Evolutionary conservation across 1,140 invertebrate genomes (phyloP).

Genomic region (Hormaphis cornu): DNA sequence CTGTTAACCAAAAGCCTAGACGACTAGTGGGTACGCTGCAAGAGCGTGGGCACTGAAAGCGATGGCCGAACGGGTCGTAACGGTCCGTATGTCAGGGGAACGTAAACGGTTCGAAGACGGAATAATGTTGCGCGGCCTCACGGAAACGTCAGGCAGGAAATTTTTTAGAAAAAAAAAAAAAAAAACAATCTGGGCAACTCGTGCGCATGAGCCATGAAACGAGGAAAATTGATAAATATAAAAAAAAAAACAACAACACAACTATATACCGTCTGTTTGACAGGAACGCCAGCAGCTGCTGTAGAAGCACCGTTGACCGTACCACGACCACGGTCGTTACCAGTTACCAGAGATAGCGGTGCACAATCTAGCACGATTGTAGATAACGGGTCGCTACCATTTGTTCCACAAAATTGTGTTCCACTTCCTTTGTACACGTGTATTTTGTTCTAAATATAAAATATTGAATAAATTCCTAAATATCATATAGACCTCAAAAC

Average conservation of each 20-base stretch:
- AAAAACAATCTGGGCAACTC: background rate
- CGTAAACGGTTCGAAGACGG: too few species aligned
- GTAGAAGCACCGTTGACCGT: background rate
- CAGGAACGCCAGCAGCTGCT: slow-evolving; percentile 18
- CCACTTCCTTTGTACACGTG: too few species aligned
- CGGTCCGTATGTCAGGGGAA: too few species aligned
- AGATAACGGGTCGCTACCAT: too few species aligned
- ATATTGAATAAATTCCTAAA: too few species aligned
- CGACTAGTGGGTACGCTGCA: too few species aligned
- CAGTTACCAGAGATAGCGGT: too few species aligned
- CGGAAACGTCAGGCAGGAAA: background rate
- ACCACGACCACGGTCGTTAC: background rate
- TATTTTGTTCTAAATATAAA: too few species aligned
- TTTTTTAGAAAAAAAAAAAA: background rate
- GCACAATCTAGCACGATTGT: too few species aligned
- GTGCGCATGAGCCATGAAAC: slow-evolving; percentile 20
- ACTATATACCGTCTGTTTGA: slow-evolving; percentile 2
- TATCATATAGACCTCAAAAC: too few species aligned
- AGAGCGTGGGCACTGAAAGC: background rate
- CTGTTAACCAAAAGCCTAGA: too few species aligned
- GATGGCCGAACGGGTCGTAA: background rate
- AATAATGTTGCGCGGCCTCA: background rate
- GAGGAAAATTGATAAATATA: slow-evolving; percentile 21
- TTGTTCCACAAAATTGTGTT: too few species aligned
- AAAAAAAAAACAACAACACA: slow-evolving; percentile 23